Evolutionary conservation across 2,797 vertebrate species (phyloP), one percentile per base, ranked within the genome.

Genomic region (Enteromius fasciolatus): DNA sequence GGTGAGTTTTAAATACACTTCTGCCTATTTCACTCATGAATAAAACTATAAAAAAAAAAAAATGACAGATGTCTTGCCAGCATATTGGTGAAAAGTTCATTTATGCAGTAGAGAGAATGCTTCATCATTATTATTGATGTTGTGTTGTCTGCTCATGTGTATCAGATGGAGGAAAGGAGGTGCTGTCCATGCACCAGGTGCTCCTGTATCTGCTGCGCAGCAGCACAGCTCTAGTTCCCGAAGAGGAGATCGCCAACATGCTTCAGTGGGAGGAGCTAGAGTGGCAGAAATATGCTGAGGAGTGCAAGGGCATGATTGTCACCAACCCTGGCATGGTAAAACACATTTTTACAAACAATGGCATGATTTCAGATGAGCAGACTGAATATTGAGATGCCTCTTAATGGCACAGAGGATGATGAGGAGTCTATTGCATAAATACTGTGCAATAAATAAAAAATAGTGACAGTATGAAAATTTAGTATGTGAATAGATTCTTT

Each of bases 251-350:
- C 33, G 98, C 97, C 23, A 96, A 99, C 89, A 99, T 99, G 98
- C 96, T 99, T 78, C 97, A 99, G 90, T 99, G 97, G 97, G 97
- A 99, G 90, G 98, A 99, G 87, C 93, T 99, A 18, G 97, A 97
- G 84, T 99, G 98, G 98, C 98, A 99, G 94, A 99, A 99, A 83
- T 99, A 99, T 0, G 98, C 98, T 0, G 98, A 99, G 86, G 98
- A 99, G 90, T 99, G 98, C 93, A 99, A 99, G 91, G 98, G 98
- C 89, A 99, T 99, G 98, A 99, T 99, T 0, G 98, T 99, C 88
- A 99, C 96, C 91, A 97, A 97, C 92, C 97, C 98, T 4, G 97
- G 97, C 89, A 97, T 98, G 97, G 98, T 99, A 79, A 39, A 70
- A 66, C 46, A 66, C 74, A 63, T 39, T 64, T 36, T 48, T 44